phyloP scores from a whole-genome alignment of 2,113 vertebrate genomes.

The Steatornis caripensis region DNA sequence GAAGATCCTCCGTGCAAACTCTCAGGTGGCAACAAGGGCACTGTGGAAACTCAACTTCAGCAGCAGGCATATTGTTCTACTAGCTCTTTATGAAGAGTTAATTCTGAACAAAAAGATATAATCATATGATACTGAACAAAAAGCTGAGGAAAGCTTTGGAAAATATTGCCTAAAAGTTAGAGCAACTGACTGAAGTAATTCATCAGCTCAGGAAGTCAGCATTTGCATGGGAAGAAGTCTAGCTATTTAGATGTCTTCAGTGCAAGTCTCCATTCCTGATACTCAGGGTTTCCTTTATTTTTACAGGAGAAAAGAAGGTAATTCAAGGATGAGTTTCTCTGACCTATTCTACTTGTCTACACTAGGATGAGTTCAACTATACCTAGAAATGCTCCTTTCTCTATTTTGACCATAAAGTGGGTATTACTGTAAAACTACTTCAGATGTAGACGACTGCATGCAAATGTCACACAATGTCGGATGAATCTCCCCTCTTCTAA shows the following conservation, averaged over 20 bases:
- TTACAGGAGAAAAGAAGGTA: neutral
- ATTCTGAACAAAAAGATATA: neutral
- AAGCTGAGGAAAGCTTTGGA: neutral
- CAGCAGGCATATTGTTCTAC: neutral
- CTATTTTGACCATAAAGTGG: neutral
- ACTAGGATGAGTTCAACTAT: neutral
- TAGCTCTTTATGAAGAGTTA: neutral
- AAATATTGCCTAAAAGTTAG: neutral
- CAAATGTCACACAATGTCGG: neutral
- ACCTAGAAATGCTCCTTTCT: neutral
- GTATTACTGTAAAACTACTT: neutral
- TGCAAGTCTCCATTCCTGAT: neutral
- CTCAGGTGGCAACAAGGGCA: neutral
- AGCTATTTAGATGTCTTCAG: neutral
- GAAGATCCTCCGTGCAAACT: neutral
- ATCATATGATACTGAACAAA: neutral
- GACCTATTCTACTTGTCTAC: neutral
- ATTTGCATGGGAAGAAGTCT: neutral
- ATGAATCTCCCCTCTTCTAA: neutral
- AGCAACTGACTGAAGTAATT: neutral
- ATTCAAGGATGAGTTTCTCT: neutral
- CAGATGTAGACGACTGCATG: neutral
- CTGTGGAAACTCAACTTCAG: neutral
- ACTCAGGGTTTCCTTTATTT: neutral
- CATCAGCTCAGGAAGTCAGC: neutral